Conservation (phyloP, 1,140 invertebrate species). For the Drosophila triauraria region DNA sequence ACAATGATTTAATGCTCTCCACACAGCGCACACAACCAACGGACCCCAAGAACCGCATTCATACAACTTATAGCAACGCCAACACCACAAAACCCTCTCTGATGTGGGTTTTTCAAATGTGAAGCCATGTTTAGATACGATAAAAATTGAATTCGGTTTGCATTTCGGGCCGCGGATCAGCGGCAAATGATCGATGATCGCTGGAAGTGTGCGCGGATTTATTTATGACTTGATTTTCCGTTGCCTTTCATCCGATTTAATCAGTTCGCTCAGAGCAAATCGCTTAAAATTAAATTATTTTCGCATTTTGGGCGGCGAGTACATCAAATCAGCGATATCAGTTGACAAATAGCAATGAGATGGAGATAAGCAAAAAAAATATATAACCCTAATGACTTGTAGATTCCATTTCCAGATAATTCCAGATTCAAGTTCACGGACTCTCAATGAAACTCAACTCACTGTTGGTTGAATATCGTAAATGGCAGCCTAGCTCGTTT, state of each 20-base stretch:
- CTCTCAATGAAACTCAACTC: conserved; percentile 4
- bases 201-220: conserved; percentile 80
- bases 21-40: conserved; percentile 41
- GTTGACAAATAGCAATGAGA: conserved; percentile 43
- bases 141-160: conserved; percentile 76
- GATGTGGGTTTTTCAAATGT: conserved; percentile 79
- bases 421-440: conserved; percentile 1
- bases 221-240: conserved; percentile 78
- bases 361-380: conserved; percentile 11
- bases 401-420: background rate
- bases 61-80: conserved; percentile 28
- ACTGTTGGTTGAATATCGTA: conserved; percentile 40
- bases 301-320: conserved; percentile 44
- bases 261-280: conserved; percentile 63
- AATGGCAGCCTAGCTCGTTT: conserved; percentile 24
- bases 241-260: conserved; percentile 49
- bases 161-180: conserved; percentile 47
- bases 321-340: conserved; percentile 58
- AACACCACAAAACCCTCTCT: conserved; percentile 34
- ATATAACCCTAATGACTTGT: background rate
- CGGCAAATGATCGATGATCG: conserved; percentile 79
- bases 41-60: conserved; percentile 16
- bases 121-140: conserved; percentile 81
- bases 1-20: conserved; percentile 84
- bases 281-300: conserved; percentile 60